These are phyloP conservation scores for Diplolepis rosae DNA, from an alignment of 2,888 invertebrate species.

Conservation along the genomic window DNA sequence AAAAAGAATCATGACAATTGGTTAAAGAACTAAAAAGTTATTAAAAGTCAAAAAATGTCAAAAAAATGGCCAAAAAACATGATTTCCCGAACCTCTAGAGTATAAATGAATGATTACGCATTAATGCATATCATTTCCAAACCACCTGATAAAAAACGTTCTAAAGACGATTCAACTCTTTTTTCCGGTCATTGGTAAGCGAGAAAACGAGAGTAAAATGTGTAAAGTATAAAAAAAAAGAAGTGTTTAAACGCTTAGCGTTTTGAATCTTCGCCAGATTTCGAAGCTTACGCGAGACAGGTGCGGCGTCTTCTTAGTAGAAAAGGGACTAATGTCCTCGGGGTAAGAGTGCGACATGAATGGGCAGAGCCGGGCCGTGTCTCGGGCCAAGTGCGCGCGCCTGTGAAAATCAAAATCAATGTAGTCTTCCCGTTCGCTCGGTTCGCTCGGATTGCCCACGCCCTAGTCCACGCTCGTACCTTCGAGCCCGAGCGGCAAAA, in stretches of 20 bases:
- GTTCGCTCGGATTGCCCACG: slow-evolving; percentile 58
- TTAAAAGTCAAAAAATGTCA: too few species aligned
- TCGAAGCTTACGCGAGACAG: slow-evolving; percentile 6
- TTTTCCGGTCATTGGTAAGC: background rate
- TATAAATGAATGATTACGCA: background rate
- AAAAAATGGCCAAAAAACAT: background rate
- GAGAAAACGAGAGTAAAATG: background rate
- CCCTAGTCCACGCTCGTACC: slow-evolving; percentile 57
- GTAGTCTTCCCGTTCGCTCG: slow-evolving; percentile 56
- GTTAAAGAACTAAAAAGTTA: too few species aligned
- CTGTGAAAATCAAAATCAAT: slow-evolving; percentile 71
- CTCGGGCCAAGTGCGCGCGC: slow-evolving; percentile 60
- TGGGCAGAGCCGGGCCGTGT: slow-evolving; percentile 52
- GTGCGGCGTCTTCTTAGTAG: slow-evolving; percentile 1
- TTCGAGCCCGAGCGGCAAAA: slow-evolving; percentile 28
- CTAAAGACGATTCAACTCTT: slow-evolving; percentile 1
- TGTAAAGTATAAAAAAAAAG: background rate
- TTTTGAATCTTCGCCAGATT: slow-evolving; percentile 23
- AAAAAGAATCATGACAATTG: too few species aligned
- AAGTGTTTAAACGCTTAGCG: slow-evolving; percentile 23
- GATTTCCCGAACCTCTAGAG: background rate
- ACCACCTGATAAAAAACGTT: background rate
- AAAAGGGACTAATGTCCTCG: slow-evolving; percentile 46
- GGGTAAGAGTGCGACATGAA: slow-evolving; percentile 52
- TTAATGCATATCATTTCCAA: background rate